These are phyloP conservation scores for Carposina sasakii DNA, from an alignment of 1,140 invertebrate genomes.

Conservation along the genomic window DNA sequence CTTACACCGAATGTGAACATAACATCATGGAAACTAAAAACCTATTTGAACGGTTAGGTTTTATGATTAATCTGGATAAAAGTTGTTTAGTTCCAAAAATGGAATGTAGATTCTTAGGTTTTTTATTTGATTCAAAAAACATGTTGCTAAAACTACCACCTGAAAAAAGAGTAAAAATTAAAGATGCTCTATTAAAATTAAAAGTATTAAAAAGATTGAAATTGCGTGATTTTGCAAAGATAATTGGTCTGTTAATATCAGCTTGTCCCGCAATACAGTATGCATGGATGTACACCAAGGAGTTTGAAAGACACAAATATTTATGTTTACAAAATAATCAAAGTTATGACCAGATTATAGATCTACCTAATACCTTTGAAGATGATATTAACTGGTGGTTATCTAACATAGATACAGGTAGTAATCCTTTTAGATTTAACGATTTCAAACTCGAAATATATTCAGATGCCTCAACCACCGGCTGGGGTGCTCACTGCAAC, in stretches of 20 bases:
- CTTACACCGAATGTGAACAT: background rate
- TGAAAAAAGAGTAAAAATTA: background rate
- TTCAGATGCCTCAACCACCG: constrained; percentile 1
- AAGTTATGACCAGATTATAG: no score
- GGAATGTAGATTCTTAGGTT: background rate
- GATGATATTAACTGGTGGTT: no score
- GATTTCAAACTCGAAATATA: background rate
- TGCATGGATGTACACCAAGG: no score
- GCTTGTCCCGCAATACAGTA: no score
- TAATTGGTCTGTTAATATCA: no score
- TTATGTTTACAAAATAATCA: no score
- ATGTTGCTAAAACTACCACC: constrained; percentile 1
- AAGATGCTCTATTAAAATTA: no score
- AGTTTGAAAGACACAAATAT: no score
- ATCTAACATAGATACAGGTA: no score
- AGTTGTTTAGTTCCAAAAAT: constrained; percentile 1
- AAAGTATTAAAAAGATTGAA: no score
- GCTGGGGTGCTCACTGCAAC: background rate
- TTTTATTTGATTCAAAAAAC: constrained; percentile 2
- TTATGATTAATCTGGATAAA: constrained; percentile 14
- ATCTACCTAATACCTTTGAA: no score
- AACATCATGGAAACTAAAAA: constrained; percentile 6
- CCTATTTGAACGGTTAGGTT: constrained; percentile 7
- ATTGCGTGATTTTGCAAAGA: no score
- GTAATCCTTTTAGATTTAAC: background rate